Conservation (phyloP, 2,797 vertebrate species). For the Scolopax bukidnonensis region DNA sequence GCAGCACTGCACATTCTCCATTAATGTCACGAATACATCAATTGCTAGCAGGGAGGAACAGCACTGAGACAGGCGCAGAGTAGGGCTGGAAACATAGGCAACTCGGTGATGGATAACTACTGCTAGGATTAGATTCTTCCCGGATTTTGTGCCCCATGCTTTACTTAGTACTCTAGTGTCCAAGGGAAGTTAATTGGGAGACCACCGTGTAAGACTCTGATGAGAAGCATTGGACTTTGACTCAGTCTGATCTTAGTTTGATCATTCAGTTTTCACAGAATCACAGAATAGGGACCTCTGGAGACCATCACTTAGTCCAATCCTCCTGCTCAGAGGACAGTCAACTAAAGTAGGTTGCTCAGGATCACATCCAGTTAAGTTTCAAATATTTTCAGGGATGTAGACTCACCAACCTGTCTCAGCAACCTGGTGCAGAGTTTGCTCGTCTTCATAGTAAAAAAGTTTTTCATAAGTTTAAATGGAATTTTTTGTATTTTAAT, state of each 20-base stretch:
- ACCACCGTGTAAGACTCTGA: not conserved
- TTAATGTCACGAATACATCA: not conserved
- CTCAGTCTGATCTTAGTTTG: not conserved
- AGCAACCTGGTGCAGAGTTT: not conserved
- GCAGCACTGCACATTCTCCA: not conserved
- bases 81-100: not conserved
- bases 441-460: not conserved
- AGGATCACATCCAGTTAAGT: not conserved
- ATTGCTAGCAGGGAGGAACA: not conserved
- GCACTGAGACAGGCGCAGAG: not conserved
- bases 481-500: not conserved
- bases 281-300: not conserved
- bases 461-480: not conserved
- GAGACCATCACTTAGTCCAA: not conserved
- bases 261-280: not conserved
- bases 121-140: not conserved
- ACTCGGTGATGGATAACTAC: not conserved
- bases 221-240: not conserved
- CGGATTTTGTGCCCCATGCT: not conserved
- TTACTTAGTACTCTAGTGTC: not conserved
- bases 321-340: not conserved
- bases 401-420: not conserved
- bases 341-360: not conserved
- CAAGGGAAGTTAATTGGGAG: not conserved
- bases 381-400: not conserved